These are phyloP conservation scores for Bradypus variegatus DNA, from an alignment of 2,797 vertebrate genomes.

Conservation along the genomic window DNA sequence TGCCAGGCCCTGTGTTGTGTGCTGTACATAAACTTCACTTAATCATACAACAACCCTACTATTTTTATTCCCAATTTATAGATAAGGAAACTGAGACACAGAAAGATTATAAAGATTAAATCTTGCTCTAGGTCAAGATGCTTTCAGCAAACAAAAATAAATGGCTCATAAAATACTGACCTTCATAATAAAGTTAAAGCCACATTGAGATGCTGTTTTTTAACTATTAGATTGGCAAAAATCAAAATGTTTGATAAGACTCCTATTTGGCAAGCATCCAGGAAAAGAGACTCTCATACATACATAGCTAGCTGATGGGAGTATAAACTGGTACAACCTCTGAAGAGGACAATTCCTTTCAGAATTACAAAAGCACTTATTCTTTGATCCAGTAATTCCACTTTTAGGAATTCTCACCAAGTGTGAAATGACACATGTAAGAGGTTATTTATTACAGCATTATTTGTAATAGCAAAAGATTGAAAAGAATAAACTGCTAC, in stretches of 20 bases:
- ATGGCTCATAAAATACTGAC: conserved; percentile 28
- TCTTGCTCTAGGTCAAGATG: neutral
- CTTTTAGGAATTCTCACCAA: neutral
- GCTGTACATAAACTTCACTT: neutral
- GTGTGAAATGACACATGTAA: neutral
- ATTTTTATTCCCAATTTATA: conserved; percentile 29
- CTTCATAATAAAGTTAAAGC: conserved; percentile 32
- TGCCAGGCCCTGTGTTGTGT: neutral
- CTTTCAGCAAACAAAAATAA: conserved; percentile 33
- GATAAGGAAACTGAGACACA: conserved; percentile 26
- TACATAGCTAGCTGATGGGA: neutral
- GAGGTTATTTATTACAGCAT: conserved; percentile 39
- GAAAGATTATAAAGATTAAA: neutral
- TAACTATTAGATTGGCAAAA: neutral
- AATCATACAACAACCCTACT: neutral
- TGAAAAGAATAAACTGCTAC: neutral
- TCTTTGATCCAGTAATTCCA: neutral
- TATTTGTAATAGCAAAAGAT: conserved; percentile 43
- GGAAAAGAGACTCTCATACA: neutral
- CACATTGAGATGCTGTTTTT: neutral
- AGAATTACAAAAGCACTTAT: conserved; percentile 4
- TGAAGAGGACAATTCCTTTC: neutral
- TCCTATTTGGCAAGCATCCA: neutral
- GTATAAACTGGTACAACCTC: neutral
- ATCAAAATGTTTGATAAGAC: neutral